Evolutionary conservation across 2,797 vertebrate genomes (phyloP).

Genomic region (Falco novaeseelandiae): DNA sequence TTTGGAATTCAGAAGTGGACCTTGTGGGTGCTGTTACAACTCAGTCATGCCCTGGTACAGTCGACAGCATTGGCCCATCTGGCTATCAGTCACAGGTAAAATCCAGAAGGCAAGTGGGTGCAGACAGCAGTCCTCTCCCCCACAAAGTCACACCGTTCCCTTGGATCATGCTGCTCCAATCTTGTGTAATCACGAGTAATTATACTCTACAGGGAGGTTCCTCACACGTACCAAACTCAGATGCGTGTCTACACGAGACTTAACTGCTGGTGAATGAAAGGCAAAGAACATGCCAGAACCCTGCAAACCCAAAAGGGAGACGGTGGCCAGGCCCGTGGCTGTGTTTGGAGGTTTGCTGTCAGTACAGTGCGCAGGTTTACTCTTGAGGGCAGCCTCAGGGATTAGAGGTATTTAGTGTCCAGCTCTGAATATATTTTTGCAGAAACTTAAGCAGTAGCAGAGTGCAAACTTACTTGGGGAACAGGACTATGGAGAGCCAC

Average conservation of each 20-base stretch:
- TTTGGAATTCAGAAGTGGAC: neutral
- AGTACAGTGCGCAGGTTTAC: neutral
- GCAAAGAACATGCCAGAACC: neutral
- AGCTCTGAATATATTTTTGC: neutral
- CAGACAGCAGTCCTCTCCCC: neutral
- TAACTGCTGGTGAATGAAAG: fast-evolving
- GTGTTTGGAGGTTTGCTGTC: neutral
- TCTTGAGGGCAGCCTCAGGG: neutral
- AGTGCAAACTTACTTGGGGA: neutral
- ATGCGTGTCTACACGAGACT: fast-evolving
- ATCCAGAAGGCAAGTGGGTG: neutral
- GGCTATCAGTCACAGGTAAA: neutral
- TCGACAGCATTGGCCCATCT: neutral
- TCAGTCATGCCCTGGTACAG: neutral
- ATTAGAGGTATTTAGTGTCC: neutral
- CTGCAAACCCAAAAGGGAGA: neutral
- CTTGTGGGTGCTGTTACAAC: neutral
- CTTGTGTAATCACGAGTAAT: no score
- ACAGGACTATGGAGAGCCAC: neutral
- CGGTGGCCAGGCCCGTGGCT: fast-evolving
- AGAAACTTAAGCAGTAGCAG: neutral
- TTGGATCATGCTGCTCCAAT: neutral
- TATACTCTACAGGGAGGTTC: neutral
- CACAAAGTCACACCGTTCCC: neutral
- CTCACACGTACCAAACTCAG: fast-evolving